phyloP scores from a whole-genome alignment of 2,888 invertebrate species.

The Coleophora flavipennella region DNA sequence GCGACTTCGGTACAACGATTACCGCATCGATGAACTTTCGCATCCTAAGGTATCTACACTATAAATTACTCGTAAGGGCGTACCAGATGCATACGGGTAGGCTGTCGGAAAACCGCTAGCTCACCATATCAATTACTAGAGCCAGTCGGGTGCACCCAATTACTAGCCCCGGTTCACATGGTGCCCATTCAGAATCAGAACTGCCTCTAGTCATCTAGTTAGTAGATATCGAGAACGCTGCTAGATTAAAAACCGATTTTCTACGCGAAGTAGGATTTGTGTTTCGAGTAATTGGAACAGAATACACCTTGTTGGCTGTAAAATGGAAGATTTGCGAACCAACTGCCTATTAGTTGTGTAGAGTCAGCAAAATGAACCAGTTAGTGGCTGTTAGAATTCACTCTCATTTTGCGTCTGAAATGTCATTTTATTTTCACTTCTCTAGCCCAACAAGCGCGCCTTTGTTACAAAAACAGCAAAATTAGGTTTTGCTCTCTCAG shows the following conservation, averaged over 20 bases:
- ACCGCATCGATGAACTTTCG: constrained; percentile 30
- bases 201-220: constrained; percentile 26
- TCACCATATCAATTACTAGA: constrained; percentile 64
- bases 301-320: constrained; percentile 5
- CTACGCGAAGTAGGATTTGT: constrained; percentile 10
- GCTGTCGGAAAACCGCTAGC: constrained; percentile 55
- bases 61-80: constrained; percentile 45
- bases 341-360: constrained; percentile 3
- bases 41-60: constrained; percentile 24
- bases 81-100: constrained; percentile 34
- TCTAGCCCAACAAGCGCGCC: too few species aligned
- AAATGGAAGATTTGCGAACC: constrained; percentile 4
- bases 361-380: too few species aligned
- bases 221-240: constrained; percentile 7
- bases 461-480: too few species aligned
- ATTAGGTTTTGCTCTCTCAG: too few species aligned
- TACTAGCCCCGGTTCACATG: constrained; percentile 61
- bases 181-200: constrained; percentile 53
- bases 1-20: constrained; percentile 19
- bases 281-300: constrained; percentile 7
- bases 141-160: constrained; percentile 64
- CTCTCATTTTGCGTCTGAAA: too few species aligned
- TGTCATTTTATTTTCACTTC: too few species aligned
- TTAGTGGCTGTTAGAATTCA: too few species aligned
- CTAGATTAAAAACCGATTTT: constrained; percentile 19